Conservation (phyloP, 2,113 vertebrate species). For the Anser brachyrhynchus region DNA sequence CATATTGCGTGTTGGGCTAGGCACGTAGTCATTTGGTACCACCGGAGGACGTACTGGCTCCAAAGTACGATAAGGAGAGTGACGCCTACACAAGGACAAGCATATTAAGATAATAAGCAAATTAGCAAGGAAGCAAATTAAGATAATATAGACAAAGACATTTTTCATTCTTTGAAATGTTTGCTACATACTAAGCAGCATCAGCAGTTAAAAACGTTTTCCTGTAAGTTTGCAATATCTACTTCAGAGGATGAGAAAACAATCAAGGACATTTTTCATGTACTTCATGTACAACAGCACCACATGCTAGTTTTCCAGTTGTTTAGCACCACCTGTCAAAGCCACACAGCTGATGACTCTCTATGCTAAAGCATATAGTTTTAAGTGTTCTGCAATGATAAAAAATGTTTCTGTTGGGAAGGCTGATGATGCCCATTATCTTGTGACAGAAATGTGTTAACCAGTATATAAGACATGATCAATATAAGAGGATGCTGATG, state of each 20-base stretch:
- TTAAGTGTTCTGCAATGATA: neutral
- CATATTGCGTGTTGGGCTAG: slow-evolving; percentile 96
- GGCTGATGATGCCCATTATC: neutral
- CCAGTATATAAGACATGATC: neutral
- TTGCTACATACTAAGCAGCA: neutral
- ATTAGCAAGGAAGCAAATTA: slow-evolving; percentile 26
- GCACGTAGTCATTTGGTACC: slow-evolving; percentile 99
- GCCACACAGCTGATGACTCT: neutral
- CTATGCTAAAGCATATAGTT: neutral
- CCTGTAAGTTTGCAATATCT: neutral
- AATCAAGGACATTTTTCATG: neutral
- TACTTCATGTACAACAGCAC: neutral
- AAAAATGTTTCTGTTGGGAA: neutral
- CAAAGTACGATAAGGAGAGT: slow-evolving; percentile 98
- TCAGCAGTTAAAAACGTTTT: rapidly evolving
- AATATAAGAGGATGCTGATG: neutral
- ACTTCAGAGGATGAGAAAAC: neutral
- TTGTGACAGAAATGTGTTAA: neutral
- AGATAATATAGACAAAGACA: neutral
- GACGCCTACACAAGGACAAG: slow-evolving; percentile 87
- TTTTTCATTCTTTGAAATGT: neutral
- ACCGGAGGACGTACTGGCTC: slow-evolving; percentile 98
- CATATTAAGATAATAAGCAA: slow-evolving; percentile 21
- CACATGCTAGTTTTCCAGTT: neutral
- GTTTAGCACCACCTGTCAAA: slow-evolving; percentile 3